Evolutionary conservation across 1,140 invertebrate genomes (phyloP).

Genomic region (Coptotermes formosanus): DNA sequence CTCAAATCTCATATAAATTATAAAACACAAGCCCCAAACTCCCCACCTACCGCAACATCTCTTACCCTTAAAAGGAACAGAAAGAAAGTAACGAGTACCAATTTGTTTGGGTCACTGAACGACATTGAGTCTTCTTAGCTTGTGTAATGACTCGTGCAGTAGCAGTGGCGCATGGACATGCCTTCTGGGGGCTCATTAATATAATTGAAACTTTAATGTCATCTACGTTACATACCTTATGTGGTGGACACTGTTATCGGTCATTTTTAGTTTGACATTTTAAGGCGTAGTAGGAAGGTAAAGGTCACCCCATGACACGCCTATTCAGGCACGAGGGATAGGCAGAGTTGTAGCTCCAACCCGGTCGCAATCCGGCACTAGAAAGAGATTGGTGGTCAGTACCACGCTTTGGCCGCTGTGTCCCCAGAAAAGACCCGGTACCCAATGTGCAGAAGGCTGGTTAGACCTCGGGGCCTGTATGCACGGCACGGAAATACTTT

Average conservation of each 20-base stretch:
- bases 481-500: no score
- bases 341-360: no score
- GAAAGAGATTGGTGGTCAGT: no score
- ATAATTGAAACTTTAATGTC: not conserved
- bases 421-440: no score
- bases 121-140: not conserved
- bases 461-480: no score
- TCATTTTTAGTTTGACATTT: not conserved
- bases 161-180: not conserved
- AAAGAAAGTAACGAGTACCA: not conserved
- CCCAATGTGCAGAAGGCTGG: no score
- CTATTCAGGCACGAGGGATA: no score
- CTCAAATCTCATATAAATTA: slow-evolving; percentile 20
- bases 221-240: not conserved
- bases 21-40: not conserved
- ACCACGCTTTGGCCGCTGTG: no score
- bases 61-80: not conserved
- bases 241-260: not conserved
- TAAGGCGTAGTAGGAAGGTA: no score
- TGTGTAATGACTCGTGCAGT: not conserved
- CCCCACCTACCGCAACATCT: not conserved
- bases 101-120: not conserved
- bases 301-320: no score
- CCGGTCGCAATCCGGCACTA: no score
- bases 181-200: not conserved